Percentiles rank a stretch among this genome's conserved stretches.
Evolutionary conservation across 1,140 invertebrate genomes (phyloP).

Genomic region (Chironomus tepperi): DNA sequence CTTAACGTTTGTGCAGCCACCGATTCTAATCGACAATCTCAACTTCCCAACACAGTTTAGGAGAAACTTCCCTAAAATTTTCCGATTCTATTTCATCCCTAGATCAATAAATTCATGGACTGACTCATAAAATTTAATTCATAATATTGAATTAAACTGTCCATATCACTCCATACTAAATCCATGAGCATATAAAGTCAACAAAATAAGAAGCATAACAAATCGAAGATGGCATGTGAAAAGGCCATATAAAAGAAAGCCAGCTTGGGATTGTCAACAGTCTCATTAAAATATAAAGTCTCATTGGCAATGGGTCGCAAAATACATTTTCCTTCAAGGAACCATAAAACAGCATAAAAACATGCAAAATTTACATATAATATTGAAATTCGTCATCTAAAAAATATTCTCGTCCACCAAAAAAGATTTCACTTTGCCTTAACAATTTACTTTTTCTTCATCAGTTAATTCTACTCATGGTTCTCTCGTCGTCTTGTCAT

Average conservation of each 20-base stretch:
- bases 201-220: too few relatives aligned
- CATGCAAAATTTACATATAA: neutral
- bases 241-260: neutral
- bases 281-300: conserved; percentile 7
- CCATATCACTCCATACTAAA: too few relatives aligned
- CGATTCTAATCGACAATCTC: too few relatives aligned
- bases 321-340: neutral
- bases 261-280: conserved; percentile 19
- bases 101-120: too few relatives aligned
- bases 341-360: conserved; percentile 5
- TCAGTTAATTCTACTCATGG: neutral
- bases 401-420: neutral
- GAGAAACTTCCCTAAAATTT: too few relatives aligned
- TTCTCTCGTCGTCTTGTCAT: neutral
- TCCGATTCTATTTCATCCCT: too few relatives aligned
- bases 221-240: neutral
- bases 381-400: conserved; percentile 21
- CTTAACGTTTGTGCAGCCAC: too few relatives aligned
- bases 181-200: too few relatives aligned
- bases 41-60: too few relatives aligned
- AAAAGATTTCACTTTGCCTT: neutral
- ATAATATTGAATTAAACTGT: too few relatives aligned
- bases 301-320: neutral
- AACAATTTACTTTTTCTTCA: neutral
- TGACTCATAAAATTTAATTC: too few relatives aligned